Conservation (phyloP, 2,888 invertebrate genomes). For the Calliopum simillimum region DNA sequence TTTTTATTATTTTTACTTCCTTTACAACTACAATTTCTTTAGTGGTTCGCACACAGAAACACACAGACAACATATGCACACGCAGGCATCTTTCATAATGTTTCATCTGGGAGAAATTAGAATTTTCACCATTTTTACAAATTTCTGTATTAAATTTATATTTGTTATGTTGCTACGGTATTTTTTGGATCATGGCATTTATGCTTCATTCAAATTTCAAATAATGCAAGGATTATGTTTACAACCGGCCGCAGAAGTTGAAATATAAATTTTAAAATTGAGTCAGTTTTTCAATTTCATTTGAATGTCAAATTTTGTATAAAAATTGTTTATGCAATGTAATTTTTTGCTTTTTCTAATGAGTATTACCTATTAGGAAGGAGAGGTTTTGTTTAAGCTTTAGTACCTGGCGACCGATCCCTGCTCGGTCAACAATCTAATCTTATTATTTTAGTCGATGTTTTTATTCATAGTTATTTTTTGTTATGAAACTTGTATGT, state of each 20-base stretch:
- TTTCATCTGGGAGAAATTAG: constrained; percentile 40
- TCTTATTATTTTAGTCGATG: too few species aligned
- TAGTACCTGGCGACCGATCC: too few species aligned
- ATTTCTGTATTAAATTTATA: constrained; percentile 5
- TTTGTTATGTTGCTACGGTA: not conserved
- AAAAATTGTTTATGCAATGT: too few species aligned
- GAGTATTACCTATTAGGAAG: too few species aligned
- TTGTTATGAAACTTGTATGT: too few species aligned
- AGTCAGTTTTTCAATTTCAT: not conserved
- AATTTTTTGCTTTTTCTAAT: too few species aligned
- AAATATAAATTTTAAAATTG: not conserved
- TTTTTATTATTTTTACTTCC: not conserved
- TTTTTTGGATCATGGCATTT: not conserved
- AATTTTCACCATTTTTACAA: constrained; percentile 26
- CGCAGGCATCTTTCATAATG: constrained; percentile 35
- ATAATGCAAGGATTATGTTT: not conserved
- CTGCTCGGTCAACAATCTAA: too few species aligned
- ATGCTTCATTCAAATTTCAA: not conserved
- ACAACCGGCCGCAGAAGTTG: too few species aligned
- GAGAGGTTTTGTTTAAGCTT: too few species aligned
- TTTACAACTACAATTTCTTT: not conserved
- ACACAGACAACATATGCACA: constrained; percentile 7
- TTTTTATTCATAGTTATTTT: too few species aligned
- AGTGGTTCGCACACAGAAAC: not conserved
- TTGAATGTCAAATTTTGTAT: too few species aligned